phyloP scores from a whole-genome alignment of 2,797 vertebrate species.

The Sebastiscus tertius region DNA sequence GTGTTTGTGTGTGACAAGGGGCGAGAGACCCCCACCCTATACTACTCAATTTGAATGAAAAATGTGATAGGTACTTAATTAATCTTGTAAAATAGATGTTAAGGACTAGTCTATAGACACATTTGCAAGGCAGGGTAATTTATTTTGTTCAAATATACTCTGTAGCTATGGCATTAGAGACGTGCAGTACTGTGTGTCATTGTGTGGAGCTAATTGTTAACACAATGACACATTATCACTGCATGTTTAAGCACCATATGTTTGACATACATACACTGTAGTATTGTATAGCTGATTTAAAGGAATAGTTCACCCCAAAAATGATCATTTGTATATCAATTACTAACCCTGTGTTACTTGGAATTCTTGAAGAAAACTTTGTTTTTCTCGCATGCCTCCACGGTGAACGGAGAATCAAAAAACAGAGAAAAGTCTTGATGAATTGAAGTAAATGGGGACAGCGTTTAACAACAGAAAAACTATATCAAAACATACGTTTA shows the following conservation, averaged over 20 bases:
- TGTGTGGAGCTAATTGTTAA: background rate
- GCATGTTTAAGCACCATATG: background rate
- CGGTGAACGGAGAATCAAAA: too few relatives aligned
- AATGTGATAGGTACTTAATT: background rate
- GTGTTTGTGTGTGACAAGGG: background rate
- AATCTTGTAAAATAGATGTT: background rate
- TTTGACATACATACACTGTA: background rate
- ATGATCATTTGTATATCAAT: background rate
- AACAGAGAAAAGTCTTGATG: background rate
- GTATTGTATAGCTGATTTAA: background rate
- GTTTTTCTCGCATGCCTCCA: too few relatives aligned
- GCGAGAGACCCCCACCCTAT: background rate
- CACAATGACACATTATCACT: background rate
- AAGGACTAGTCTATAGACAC: background rate
- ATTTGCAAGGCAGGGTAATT: background rate
- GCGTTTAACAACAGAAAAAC: background rate
- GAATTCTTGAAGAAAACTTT: too few relatives aligned
- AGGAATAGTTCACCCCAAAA: background rate
- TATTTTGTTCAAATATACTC: background rate
- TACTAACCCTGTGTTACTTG: background rate
- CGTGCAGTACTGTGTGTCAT: background rate
- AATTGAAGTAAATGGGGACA: background rate
- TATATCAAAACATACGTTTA: background rate
- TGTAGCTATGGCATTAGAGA: background rate
- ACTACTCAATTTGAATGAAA: slow-evolving; percentile 9